Conservation (phyloP, 2,888 invertebrate species). For the Actias luna region DNA sequence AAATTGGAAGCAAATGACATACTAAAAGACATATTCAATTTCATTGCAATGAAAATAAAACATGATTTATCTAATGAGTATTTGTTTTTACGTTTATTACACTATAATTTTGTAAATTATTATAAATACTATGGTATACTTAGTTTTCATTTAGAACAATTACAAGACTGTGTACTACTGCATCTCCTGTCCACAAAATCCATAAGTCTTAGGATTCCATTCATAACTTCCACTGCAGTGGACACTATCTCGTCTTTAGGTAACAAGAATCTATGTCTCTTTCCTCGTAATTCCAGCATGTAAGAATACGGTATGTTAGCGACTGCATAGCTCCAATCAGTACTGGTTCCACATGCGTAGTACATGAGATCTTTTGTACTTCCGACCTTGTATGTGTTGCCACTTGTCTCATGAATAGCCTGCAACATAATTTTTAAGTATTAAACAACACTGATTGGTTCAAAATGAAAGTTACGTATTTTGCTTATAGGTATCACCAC, state of each 20-base stretch:
- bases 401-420: constrained; percentile 59
- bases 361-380: constrained; percentile 76
- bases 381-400: constrained; percentile 70
- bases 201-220: constrained; percentile 57
- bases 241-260: constrained; percentile 63
- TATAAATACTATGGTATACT: neutral
- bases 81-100: neutral
- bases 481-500: too few species aligned
- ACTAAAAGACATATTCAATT: too few species aligned
- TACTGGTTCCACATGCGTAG: constrained; percentile 65
- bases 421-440: constrained; percentile 28
- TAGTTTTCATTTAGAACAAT: constrained; percentile 33
- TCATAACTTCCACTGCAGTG: constrained; percentile 53
- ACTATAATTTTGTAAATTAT: neutral
- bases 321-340: constrained; percentile 68
- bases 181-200: constrained; percentile 54
- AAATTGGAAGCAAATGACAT: too few species aligned
- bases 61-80: neutral
- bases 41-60: neutral
- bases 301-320: constrained; percentile 66
- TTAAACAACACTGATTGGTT: neutral
- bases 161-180: constrained; percentile 35
- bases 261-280: constrained; percentile 59
- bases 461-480: neutral
- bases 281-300: constrained; percentile 70